Evolutionary conservation across 2,888 invertebrate genomes (phyloP).

Genomic region (Epinotia nisella): DNA sequence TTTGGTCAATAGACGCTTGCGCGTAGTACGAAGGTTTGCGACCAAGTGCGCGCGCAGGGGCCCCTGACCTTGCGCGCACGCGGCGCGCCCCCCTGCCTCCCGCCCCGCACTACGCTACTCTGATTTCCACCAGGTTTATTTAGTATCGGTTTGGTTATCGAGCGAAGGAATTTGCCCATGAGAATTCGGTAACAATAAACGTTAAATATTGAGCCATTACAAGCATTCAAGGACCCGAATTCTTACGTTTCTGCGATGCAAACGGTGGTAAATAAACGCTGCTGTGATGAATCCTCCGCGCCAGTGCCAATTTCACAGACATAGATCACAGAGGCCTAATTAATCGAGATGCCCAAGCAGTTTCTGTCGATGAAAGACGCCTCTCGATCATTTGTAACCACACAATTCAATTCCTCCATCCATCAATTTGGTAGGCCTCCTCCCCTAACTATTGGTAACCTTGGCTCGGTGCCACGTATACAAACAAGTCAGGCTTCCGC

Average conservation of each 20-base stretch:
- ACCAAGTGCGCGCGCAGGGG: conserved; percentile 64
- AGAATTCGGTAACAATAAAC: conserved; percentile 39
- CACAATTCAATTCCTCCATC: conserved; percentile 31
- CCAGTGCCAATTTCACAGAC: conserved; percentile 16
- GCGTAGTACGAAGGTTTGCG: conserved; percentile 57
- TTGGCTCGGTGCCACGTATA: conserved; percentile 51
- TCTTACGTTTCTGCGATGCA: conserved; percentile 13
- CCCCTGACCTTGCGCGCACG: conserved; percentile 76
- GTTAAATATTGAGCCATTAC: conserved; percentile 37
- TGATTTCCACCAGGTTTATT: conserved; percentile 57
- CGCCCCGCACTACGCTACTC: conserved; percentile 52
- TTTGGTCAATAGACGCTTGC: conserved; percentile 60
- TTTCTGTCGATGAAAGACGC: conserved; percentile 11
- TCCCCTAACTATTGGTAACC: conserved; percentile 43
- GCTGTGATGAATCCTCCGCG: conserved; percentile 9
- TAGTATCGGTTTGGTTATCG: conserved; percentile 47
- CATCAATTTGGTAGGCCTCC: conserved; percentile 40
- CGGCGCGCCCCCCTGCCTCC: conserved; percentile 56
- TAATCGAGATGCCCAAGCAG: neutral
- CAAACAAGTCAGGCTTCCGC: conserved; percentile 44
- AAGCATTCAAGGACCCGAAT: conserved; percentile 25
- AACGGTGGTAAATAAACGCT: conserved; percentile 6
- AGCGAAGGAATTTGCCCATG: conserved; percentile 51
- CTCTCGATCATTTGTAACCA: conserved; percentile 29
- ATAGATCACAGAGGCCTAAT: conserved; percentile 21